Conservation (phyloP, 1,140 invertebrate genomes). For the Rhynchophorus ferrugineus region DNA sequence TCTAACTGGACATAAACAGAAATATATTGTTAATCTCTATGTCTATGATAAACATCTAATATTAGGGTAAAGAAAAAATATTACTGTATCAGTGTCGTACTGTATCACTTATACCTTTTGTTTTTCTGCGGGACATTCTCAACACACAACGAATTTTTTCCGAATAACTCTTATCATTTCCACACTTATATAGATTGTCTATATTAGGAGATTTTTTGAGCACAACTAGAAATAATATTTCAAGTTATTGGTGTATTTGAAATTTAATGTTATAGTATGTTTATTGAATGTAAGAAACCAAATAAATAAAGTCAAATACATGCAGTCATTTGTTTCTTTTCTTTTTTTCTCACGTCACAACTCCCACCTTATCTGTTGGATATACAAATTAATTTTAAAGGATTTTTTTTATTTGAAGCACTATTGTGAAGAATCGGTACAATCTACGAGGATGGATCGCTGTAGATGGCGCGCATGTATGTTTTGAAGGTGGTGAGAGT, state of each 20-base stretch:
- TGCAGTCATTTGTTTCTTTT: slow-evolving; percentile 5
- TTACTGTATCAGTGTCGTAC: slow-evolving; percentile 18
- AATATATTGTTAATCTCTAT: slow-evolving; percentile 24
- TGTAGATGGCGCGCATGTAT: too few relatives aligned
- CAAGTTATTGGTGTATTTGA: slow-evolving; percentile 36
- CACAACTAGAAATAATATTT: slow-evolving; percentile 31
- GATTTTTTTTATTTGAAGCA: too few relatives aligned
- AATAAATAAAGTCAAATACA: slow-evolving; percentile 13
- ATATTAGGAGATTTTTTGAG: slow-evolving; percentile 25
- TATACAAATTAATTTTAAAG: too few relatives aligned
- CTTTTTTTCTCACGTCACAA: neutral
- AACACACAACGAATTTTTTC: slow-evolving; percentile 22
- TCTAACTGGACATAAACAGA: slow-evolving; percentile 20
- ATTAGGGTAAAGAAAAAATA: slow-evolving; percentile 20
- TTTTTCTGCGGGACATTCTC: slow-evolving; percentile 2
- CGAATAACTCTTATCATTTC: slow-evolving; percentile 19
- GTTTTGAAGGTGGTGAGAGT: too few relatives aligned
- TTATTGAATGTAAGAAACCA: slow-evolving; percentile 32
- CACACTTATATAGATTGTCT: slow-evolving; percentile 22
- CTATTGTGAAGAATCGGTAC: too few relatives aligned
- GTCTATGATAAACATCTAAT: slow-evolving; percentile 21
- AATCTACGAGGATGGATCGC: too few relatives aligned
- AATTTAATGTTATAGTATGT: slow-evolving; percentile 37
- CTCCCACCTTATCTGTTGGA: neutral
- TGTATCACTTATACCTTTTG: slow-evolving; percentile 11